These are phyloP conservation scores for Dryomyza anilis DNA, from an alignment of 2,888 invertebrate species.

Conservation along the genomic window DNA sequence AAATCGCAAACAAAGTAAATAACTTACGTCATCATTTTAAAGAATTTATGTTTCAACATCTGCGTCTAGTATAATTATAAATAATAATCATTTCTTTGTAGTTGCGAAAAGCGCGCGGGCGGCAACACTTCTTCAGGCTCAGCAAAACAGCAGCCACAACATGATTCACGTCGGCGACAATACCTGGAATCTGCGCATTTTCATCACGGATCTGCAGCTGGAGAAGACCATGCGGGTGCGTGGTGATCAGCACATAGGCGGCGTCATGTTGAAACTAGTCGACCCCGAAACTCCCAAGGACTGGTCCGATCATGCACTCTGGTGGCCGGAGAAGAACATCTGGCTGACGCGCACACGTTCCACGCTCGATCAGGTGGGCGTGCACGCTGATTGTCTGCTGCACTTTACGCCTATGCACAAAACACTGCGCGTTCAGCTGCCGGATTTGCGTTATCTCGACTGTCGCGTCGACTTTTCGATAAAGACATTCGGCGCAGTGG, in stretches of 20 bases:
- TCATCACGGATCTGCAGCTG: constrained; percentile 89
- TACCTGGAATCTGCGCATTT: constrained; percentile 93
- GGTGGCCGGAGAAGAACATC: constrained; percentile 96
- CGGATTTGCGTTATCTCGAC: constrained; percentile 89
- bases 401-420: constrained; percentile 99
- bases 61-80: constrained; percentile 20
- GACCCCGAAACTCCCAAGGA: constrained; percentile 97
- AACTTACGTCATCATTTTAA: constrained; percentile 33
- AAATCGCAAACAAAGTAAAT: constrained; percentile 19
- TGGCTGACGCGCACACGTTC: constrained; percentile 94
- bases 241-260: constrained; percentile 96
- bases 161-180: constrained; percentile 80
- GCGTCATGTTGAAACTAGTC: constrained; percentile 95
- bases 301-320: constrained; percentile 99
- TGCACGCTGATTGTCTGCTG: constrained; percentile 90
- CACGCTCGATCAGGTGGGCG: constrained; percentile 95
- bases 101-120: no score
- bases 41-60: constrained; percentile 30
- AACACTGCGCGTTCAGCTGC: constrained; percentile 84
- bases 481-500: constrained; percentile 94
- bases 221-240: constrained; percentile 90
- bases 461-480: constrained; percentile 94
- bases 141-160: no score
- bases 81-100: no score
- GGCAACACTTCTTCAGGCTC: no score